Evolutionary conservation across 2,797 vertebrate genomes (phyloP).

Genomic region (Champsocephalus esox): DNA sequence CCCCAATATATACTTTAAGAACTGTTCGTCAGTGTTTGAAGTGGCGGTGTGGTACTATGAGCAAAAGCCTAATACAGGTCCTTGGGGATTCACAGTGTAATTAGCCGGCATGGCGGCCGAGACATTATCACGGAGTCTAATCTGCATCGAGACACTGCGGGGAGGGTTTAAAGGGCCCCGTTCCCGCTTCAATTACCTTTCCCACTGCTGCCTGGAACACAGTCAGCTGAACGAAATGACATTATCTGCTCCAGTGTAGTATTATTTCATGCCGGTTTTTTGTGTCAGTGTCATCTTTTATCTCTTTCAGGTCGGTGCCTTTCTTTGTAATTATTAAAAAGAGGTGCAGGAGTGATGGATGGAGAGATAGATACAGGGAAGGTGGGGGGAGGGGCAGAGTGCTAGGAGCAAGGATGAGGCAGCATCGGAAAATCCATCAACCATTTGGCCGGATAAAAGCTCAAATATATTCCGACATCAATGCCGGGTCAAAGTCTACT

Average conservation of each 20-base stretch:
- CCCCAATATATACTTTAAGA: conserved; percentile 52
- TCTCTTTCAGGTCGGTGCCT: conserved; percentile 31
- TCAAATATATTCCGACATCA: neutral
- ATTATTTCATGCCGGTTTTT: conserved; percentile 49
- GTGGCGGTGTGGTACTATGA: conserved; percentile 37
- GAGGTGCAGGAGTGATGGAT: conserved; percentile 56
- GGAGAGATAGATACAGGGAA: conserved; percentile 1
- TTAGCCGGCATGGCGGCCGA: conserved; percentile 59
- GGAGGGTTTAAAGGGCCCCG: conserved; percentile 46
- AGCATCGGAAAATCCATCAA: conserved; percentile 48
- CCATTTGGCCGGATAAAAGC: conserved; percentile 3
- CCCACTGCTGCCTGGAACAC: conserved; percentile 43
- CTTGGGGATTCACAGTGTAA: conserved; percentile 59
- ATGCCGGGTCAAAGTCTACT: neutral
- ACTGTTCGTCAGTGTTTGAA: conserved; percentile 32
- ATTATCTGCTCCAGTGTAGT: conserved; percentile 57
- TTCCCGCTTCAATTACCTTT: conserved; percentile 73
- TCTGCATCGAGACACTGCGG: conserved; percentile 65
- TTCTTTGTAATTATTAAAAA: conserved; percentile 53
- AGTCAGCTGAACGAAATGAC: conserved; percentile 56
- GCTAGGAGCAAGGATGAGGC: conserved; percentile 22
- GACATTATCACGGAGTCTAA: conserved; percentile 57
- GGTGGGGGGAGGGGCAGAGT: neutral
- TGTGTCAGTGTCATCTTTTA: conserved; percentile 52
- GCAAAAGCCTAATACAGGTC: conserved; percentile 35